Evolutionary conservation across 2,888 invertebrate species (phyloP), one percentile per base, ranked within the genome.

Genomic region (Eurytoma californica): DNA sequence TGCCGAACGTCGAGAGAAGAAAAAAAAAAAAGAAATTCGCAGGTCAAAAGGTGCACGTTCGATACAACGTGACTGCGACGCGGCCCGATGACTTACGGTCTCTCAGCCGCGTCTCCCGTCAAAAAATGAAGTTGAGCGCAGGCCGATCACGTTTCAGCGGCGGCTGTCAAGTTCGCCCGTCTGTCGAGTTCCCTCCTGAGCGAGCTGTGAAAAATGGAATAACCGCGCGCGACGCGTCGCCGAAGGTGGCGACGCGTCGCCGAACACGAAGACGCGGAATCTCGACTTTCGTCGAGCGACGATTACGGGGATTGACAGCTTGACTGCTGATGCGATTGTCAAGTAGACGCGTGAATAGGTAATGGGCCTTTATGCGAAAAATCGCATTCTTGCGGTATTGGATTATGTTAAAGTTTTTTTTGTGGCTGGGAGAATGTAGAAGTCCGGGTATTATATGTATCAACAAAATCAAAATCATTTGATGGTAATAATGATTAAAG

Each of bases 81-180:
- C 49, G 60, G 7, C 39, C 16, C 47, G 67, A 70, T 70, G 77
- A 77, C 77, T 70, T 65, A 70, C 69, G 69, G 20, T 20, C 39
- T 63, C 60, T 60, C 51, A 53, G 47, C 49, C 55, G 78, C 18
- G 16, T 24, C 58, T 53, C 76, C 65, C 14, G 7, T 28, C 16
- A 58, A 75, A 78, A 88, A 84, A 78, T 68, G 73, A 24, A 73
- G 68, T 28, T 24, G 60, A 68, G 55, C 20, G 72, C 28, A 78
- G 68, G 86, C 87, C 82, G 87, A 87, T 88, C 88, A 88, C 87
- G 87, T 88, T 83, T 84, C 84, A 81, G n/a, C n/a, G n/a, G 81
- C 82, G 67, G 79, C 84, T 80, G 83, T 84, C 86, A 82, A 84
- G 84, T 84, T 80, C 72, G 82, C 83, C n/a, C 49, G 20, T 28